phyloP scores from a whole-genome alignment of 2,113 vertebrate species.

The Nematolebias whitei region DNA sequence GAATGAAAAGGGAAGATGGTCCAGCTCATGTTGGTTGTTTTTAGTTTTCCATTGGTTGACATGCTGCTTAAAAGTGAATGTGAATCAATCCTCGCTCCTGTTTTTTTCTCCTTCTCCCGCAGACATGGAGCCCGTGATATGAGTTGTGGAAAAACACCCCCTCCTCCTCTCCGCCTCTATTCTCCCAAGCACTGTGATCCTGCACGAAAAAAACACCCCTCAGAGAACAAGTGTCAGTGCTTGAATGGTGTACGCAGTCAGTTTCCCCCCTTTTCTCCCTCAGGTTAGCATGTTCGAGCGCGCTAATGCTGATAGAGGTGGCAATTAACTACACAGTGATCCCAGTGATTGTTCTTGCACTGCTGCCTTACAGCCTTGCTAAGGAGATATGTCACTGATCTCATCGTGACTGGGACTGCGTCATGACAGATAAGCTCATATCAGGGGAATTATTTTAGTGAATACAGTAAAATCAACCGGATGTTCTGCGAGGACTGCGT shows the following conservation, averaged over 20 bases:
- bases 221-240: conserved; percentile 66
- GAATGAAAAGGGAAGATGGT: conserved; percentile 32
- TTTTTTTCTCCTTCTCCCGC: conserved; percentile 29
- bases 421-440: conserved; percentile 54
- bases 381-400: conserved; percentile 61
- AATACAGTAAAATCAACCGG: conserved; percentile 18
- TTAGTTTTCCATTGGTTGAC: conserved; percentile 49
- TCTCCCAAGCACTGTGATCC: conserved; percentile 55
- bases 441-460: conserved; percentile 39
- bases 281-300: conserved; percentile 60
- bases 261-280: conserved; percentile 24
- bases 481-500: conserved; percentile 7
- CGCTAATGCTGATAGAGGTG: conserved; percentile 69
- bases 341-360: conserved; percentile 50
- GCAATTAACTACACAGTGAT: conserved; percentile 66
- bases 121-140: conserved; percentile 47
- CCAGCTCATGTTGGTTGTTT: conserved; percentile 27
- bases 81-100: conserved; percentile 61
- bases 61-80: conserved; percentile 68
- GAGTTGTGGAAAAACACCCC: conserved; percentile 47
- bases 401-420: conserved; percentile 31
- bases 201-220: conserved; percentile 52
- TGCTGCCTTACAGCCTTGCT: conserved; percentile 41
- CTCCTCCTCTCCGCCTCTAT: conserved; percentile 50
- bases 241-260: conserved; percentile 50